Evolutionary conservation across 1,140 invertebrate genomes (phyloP).

Genomic region (Nasonia longicornis): DNA sequence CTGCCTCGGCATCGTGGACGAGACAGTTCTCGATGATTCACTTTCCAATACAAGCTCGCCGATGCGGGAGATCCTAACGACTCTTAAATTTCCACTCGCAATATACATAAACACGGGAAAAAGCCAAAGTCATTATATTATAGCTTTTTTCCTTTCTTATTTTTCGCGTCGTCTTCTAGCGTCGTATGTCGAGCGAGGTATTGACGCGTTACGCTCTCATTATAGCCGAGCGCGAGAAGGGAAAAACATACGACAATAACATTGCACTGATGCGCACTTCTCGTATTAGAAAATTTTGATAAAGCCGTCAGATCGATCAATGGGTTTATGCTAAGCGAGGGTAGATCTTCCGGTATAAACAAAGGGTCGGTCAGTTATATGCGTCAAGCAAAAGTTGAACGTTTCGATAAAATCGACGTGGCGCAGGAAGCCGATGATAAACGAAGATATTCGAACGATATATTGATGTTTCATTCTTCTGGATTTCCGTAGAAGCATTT

Average conservation of each 20-base stretch:
- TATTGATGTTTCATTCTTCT: background rate
- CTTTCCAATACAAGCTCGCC: background rate
- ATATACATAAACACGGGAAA: too few relatives aligned
- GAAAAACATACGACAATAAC: too few relatives aligned
- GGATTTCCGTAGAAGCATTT: background rate
- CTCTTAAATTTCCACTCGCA: constrained; percentile 5
- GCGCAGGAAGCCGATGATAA: background rate
- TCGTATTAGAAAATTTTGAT: background rate
- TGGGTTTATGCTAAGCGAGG: background rate
- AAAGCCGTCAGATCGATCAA: background rate
- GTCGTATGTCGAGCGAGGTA: too few relatives aligned
- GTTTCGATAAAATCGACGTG: background rate
- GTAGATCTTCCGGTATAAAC: background rate
- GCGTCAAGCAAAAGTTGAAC: too few relatives aligned
- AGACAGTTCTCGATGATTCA: too few relatives aligned
- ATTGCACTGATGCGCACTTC: too few relatives aligned
- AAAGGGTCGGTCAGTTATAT: background rate
- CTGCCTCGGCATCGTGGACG: too few relatives aligned
- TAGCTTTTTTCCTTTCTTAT: too few relatives aligned
- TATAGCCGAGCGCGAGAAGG: too few relatives aligned
- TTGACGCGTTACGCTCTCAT: too few relatives aligned
- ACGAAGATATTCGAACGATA: background rate
- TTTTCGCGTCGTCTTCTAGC: too few relatives aligned
- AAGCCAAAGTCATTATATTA: too few relatives aligned
- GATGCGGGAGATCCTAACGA: background rate